Evolutionary conservation across 2,888 invertebrate genomes (phyloP).

Genomic region (Nymphalis urticae): DNA sequence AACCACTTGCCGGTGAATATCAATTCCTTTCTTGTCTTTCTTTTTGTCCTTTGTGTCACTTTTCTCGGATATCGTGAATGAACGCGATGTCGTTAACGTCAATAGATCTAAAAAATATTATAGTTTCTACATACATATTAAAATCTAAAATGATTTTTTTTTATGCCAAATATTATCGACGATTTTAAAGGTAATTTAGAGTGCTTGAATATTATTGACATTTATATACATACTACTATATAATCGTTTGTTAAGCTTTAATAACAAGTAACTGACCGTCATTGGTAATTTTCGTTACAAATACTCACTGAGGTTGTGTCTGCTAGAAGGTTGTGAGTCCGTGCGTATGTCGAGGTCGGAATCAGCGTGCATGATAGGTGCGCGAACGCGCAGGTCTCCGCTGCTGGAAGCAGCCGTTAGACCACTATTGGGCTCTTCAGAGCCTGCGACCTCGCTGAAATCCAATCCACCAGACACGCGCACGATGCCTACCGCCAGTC

Average conservation of each 20-base stretch:
- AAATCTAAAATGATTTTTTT: no score
- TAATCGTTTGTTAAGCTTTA: no score
- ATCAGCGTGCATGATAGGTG: conserved; percentile 85
- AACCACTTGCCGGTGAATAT: conserved; percentile 72
- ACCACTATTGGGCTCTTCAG: conserved; percentile 57
- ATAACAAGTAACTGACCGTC: background rate
- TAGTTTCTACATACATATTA: no score
- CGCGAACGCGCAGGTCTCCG: conserved; percentile 70
- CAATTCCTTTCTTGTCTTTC: conserved; percentile 60
- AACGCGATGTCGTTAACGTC: conserved; percentile 64
- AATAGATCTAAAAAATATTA: conserved; percentile 53
- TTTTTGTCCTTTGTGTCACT: conserved; percentile 58
- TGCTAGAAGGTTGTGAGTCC: conserved; percentile 55
- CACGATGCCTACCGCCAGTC: conserved; percentile 94
- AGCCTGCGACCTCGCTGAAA: conserved; percentile 79
- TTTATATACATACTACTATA: no score
- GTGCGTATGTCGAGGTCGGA: conserved; percentile 85
- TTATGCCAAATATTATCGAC: no score
- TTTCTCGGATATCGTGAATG: conserved; percentile 72
- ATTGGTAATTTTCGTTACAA: background rate
- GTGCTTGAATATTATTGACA: no score
- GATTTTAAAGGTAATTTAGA: no score
- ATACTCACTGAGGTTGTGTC: conserved; percentile 62
- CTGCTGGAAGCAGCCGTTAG: conserved; percentile 68
- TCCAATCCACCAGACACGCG: conserved; percentile 93